phyloP scores from a whole-genome alignment of 2,888 invertebrate species.

The Temnothorax rugatulus region DNA sequence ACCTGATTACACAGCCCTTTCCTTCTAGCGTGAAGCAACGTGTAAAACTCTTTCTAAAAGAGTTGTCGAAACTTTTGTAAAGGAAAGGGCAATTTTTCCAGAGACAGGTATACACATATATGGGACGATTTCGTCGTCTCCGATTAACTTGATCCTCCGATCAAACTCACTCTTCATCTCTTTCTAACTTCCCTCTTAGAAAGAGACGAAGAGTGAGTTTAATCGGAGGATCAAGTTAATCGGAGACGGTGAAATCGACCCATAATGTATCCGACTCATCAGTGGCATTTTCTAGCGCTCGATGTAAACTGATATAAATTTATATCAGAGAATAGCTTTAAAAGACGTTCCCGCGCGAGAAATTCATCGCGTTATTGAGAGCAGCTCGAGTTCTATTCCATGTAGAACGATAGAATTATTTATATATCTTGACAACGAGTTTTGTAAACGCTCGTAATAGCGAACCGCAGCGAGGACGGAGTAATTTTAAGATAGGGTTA shows the following conservation, averaged over 20 bases:
- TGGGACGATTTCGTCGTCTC: too few species aligned
- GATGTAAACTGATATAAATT: constrained; percentile 6
- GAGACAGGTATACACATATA: neutral
- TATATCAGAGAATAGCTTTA: constrained; percentile 3
- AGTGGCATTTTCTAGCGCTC: neutral
- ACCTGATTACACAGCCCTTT: constrained; percentile 34
- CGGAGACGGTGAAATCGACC: too few species aligned
- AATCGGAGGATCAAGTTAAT: too few species aligned
- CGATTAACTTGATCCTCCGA: too few species aligned
- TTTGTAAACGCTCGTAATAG: neutral
- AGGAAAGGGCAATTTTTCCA: constrained; percentile 8
- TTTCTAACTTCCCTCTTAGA: too few species aligned
- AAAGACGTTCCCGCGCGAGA: neutral
- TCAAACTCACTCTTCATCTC: too few species aligned
- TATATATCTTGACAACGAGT: neutral
- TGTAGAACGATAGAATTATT: neutral
- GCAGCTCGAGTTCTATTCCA: neutral
- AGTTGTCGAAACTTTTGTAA: neutral
- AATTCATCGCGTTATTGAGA: neutral
- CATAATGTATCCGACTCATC: neutral
- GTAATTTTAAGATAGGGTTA: neutral
- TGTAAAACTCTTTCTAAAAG: neutral
- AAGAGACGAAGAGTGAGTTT: too few species aligned
- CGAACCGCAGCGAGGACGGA: neutral
- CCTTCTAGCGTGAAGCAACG: neutral